A percentile compares a stretch with the other conserved stretches of the same genome.
Conservation (phyloP, 2,888 invertebrate species). For the Heteromyza rotundicornis region DNA sequence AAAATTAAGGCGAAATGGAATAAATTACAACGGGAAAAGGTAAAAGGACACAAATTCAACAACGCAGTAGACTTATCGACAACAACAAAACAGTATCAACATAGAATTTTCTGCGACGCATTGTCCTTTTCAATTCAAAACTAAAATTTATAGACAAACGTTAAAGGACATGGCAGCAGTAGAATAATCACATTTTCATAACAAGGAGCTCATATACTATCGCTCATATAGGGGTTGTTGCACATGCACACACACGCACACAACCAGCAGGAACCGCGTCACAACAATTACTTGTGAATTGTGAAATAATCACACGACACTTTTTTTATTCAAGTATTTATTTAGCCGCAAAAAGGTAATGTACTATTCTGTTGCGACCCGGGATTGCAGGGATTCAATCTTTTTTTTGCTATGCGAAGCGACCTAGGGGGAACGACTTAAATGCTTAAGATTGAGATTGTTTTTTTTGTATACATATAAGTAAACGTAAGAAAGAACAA, state of each 20-base stretch:
- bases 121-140: not conserved
- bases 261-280: constrained; percentile 14
- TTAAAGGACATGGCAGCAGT: no score
- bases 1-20: not conserved
- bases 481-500: not conserved
- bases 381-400: no score
- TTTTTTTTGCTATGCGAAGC: no score
- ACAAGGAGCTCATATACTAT: not conserved
- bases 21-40: not conserved
- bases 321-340: constrained; percentile 2
- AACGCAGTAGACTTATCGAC: not conserved
- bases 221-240: not conserved
- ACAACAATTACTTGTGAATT: constrained; percentile 5
- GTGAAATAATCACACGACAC: not conserved
- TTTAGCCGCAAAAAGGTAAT: constrained; percentile 9
- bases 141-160: not conserved
- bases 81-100: not conserved
- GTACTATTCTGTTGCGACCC: no score
- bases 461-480: not conserved
- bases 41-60: not conserved
- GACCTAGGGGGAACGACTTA: not conserved
- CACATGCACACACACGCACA: not conserved
- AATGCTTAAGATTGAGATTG: not conserved
- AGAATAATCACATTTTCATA: no score
- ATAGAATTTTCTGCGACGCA: not conserved